phyloP scores from a whole-genome alignment of 2,888 invertebrate genomes.

The Eupithecia exiguata region DNA sequence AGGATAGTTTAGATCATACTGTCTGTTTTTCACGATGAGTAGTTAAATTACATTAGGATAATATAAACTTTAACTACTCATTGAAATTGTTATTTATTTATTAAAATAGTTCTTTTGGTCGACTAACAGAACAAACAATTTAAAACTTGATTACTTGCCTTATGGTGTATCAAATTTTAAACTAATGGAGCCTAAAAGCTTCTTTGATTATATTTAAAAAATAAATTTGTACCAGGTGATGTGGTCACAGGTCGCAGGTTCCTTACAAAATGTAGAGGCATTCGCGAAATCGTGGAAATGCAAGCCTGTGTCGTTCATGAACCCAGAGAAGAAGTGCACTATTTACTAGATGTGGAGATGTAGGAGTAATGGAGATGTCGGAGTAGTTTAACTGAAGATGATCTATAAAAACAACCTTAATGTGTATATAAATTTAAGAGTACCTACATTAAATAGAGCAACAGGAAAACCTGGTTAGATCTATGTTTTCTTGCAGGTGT shows the following conservation, averaged over 20 bases:
- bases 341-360: slow-evolving; percentile 57
- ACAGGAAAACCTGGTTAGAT: neutral
- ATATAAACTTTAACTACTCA: too few species aligned
- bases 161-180: too few species aligned
- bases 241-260: slow-evolving; percentile 88
- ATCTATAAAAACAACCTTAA: neutral
- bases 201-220: too few species aligned
- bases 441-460: neutral
- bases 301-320: slow-evolving; percentile 80
- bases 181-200: too few species aligned
- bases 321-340: slow-evolving; percentile 78
- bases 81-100: too few species aligned
- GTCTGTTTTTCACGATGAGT: neutral
- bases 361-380: too few species aligned
- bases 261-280: slow-evolving; percentile 88
- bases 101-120: too few species aligned
- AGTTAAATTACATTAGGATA: too few species aligned
- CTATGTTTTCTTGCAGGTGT: neutral
- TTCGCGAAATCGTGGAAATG: slow-evolving; percentile 87
- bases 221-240: too few species aligned
- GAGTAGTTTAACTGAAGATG: neutral
- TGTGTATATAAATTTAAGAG: neutral
- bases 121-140: too few species aligned
- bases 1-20: neutral
- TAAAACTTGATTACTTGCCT: too few species aligned